Evolutionary conservation across 1,140 invertebrate species (phyloP).

Genomic region (Drosophila subobscura): DNA sequence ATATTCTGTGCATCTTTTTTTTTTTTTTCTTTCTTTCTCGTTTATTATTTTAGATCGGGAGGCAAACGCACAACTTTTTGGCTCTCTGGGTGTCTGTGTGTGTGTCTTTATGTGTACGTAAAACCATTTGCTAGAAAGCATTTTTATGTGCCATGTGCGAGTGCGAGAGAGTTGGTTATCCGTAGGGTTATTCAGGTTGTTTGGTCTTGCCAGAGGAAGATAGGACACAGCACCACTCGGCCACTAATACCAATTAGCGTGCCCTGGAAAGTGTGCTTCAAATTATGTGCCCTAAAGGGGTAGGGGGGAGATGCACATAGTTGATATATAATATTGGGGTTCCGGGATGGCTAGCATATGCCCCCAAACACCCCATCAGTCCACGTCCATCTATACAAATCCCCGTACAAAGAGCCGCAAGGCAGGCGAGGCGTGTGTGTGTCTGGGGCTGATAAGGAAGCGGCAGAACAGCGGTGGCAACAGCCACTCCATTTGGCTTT

Average conservation of each 20-base stretch:
- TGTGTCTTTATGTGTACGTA: constrained; percentile 6
- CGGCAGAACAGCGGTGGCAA: constrained; percentile 32
- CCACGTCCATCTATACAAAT: constrained; percentile 33
- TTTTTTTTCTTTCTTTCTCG: neutral
- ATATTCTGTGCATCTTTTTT: too few species aligned
- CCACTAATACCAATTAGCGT: constrained; percentile 78
- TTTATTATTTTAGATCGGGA: constrained; percentile 38
- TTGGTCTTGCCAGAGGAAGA: constrained; percentile 35
- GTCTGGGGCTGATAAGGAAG: constrained; percentile 66
- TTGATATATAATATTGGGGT: constrained; percentile 18
- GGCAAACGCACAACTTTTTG: constrained; percentile 22
- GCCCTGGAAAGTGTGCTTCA: constrained; percentile 70
- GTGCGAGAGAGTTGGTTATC: constrained; percentile 39
- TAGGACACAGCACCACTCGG: constrained; percentile 62
- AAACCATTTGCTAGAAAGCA: constrained; percentile 46
- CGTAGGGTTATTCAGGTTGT: constrained; percentile 22
- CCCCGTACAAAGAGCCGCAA: constrained; percentile 35
- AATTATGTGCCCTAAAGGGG: constrained; percentile 58
- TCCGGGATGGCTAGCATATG: constrained; percentile 59
- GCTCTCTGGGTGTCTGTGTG: neutral
- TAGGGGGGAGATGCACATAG: constrained; percentile 27
- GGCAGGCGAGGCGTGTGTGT: constrained; percentile 9
- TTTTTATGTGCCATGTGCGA: constrained; percentile 38
- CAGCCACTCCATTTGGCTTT: constrained; percentile 55
- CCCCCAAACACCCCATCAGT: constrained; percentile 23